A percentile compares a stretch with the other conserved stretches of the same genome.
phyloP scores from a whole-genome alignment of 2,113 vertebrate species.

The Xyliphius kryptos region DNA sequence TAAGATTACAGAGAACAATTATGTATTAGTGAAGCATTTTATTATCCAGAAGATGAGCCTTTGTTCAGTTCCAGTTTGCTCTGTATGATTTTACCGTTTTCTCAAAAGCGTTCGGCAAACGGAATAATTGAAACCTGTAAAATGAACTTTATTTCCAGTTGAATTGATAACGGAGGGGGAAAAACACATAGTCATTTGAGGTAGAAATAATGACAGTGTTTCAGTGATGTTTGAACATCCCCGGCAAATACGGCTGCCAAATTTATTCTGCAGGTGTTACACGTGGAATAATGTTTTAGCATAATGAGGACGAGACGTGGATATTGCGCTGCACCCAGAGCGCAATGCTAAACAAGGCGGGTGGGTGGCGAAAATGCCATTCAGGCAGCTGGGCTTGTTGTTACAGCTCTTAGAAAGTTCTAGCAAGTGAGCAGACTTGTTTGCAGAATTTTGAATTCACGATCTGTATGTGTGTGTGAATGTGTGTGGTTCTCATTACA shows the following conservation, averaged over 20 bases:
- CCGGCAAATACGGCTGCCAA: constrained; percentile 73
- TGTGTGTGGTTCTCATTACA: no score
- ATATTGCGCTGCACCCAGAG: constrained; percentile 64
- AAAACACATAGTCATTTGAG: constrained; percentile 49
- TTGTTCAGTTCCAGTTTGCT: no score
- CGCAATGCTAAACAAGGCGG: constrained; percentile 54
- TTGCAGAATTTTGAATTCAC: no score
- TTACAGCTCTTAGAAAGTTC: no score
- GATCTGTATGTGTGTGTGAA: no score
- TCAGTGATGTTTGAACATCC: constrained; percentile 72
- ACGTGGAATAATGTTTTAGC: constrained; percentile 71
- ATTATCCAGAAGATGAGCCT: no score
- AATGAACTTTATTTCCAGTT: constrained; percentile 75
- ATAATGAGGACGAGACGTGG: constrained; percentile 72
- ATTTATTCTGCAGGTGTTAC: constrained; percentile 77
- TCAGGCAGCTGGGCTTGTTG: constrained; percentile 12
- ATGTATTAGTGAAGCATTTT: no score
- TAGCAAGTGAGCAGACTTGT: no score
- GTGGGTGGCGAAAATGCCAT: no score
- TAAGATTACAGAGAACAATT: no score
- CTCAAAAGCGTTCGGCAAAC: constrained; percentile 67
- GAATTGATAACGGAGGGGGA: constrained; percentile 62
- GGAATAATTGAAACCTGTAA: constrained; percentile 69
- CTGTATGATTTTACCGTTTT: no score
- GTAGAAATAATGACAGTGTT: constrained; percentile 77